Evolutionary conservation across 2,888 invertebrate species (phyloP), one percentile per base, ranked within the genome.

Genomic region (Plemyria rubiginata): DNA sequence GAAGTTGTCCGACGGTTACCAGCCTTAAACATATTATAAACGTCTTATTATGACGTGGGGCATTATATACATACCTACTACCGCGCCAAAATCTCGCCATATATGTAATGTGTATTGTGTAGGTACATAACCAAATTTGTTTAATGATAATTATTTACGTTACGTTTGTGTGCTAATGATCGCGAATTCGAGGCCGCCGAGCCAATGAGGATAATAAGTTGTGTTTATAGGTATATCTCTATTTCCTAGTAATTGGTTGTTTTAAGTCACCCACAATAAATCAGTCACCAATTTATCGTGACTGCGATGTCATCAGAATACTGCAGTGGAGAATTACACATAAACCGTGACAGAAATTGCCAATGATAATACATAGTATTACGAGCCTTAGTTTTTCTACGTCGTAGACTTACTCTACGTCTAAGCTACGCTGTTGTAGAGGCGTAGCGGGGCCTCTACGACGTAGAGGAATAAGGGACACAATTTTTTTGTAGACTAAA

Each of bases 21-120:
- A 22, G 22, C 22, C 3, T 22, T n/a, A n/a, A n/a, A n/a, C n/a
- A n/a, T n/a, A n/a, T n/a, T 9, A 15, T 43, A 32, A 32, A 73
- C 70, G 74, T 76, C 75, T 74, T 71, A n/a, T n/a, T n/a, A 70
- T 84, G 82, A 82, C 85, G 82, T 62, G 55, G 57, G 52, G 73
- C 72, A 84, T 85, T 85, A 83, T 84, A 65, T 74, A 60, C 1
- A 1, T 49, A 28, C 28, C 2, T 49, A 46, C 11, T 50, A 36
- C 62, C 61, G 59, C 57, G 63, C 71, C 70, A 70, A 68, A 68
- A 67, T 62, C 67, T 60, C 52, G 41, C 78, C 84, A 84, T 76
- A 80, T 82, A 84, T 76, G 79, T 82, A 81, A 22, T 79, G 79
- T 79, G 46, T 12, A 29, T n/a, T 79, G 32, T 11, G 49, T 29